These are phyloP conservation scores for Calephelis perditalis DNA, from an alignment of 2,888 invertebrate genomes.

Conservation along the genomic window DNA sequence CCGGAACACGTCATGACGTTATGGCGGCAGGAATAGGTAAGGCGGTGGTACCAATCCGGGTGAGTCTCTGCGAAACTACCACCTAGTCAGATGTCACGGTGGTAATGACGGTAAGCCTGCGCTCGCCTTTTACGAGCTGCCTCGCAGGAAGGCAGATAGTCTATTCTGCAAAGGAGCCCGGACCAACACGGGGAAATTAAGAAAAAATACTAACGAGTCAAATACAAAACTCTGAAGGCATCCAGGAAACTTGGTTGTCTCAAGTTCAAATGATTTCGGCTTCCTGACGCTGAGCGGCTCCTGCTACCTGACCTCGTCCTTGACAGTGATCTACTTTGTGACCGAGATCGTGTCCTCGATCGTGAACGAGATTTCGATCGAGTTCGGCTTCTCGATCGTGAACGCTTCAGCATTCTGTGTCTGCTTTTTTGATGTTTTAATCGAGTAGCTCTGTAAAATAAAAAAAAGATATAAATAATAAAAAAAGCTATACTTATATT, in stretches of 20 bases:
- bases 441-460: constrained; percentile 30
- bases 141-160: no score
- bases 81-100: no score
- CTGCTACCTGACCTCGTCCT: constrained; percentile 34
- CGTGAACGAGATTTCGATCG: constrained; percentile 34
- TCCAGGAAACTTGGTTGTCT: constrained; percentile 58
- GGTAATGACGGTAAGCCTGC: no score
- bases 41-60: no score
- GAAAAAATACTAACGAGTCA: constrained; percentile 48
- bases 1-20: no score
- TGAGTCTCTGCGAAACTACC: no score
- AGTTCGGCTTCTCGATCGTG: constrained; percentile 34
- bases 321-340: constrained; percentile 36
- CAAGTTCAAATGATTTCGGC: constrained; percentile 39
- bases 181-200: no score
- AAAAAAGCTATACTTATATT: no score
- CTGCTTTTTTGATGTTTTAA: constrained; percentile 43
- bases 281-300: constrained; percentile 36
- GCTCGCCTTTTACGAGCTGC: no score
- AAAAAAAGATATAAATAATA: no score
- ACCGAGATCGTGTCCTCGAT: constrained; percentile 23
- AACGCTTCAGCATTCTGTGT: constrained; percentile 32
- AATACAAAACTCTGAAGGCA: constrained; percentile 61
- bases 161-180: no score
- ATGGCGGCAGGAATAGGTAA: no score